These are phyloP conservation scores for Luperina nickerlii DNA, from an alignment of 2,888 invertebrate genomes.

Conservation along the genomic window DNA sequence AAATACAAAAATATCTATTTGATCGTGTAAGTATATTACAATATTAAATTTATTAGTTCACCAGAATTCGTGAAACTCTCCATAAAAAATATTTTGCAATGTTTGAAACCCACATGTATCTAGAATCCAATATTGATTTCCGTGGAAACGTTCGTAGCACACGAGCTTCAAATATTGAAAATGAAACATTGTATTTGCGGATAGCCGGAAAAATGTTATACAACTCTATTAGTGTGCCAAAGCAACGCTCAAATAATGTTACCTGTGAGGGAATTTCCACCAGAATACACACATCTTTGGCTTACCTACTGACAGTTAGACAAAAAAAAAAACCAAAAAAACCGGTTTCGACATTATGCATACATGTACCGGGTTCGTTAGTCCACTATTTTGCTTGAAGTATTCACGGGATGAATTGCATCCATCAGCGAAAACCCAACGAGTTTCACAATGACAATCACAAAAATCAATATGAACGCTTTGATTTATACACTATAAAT, in stretches of 20 bases:
- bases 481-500: conserved; percentile 35
- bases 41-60: neutral
- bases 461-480: conserved; percentile 44
- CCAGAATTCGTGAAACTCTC: neutral
- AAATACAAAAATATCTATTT: neutral
- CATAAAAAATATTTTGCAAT: neutral
- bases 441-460: conserved; percentile 42
- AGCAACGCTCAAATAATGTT: conserved; percentile 20
- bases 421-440: conserved; percentile 52
- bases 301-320: neutral
- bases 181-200: neutral
- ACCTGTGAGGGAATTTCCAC: neutral
- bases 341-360: conserved; percentile 55
- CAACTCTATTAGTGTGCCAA: conserved; percentile 24
- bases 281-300: conserved; percentile 19
- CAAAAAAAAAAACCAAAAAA: conserved; percentile 43
- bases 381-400: conserved; percentile 69
- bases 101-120: conserved; percentile 1
- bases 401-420: conserved; percentile 63
- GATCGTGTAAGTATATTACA: neutral
- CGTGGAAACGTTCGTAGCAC: conserved; percentile 13
- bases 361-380: conserved; percentile 71
- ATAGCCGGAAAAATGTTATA: conserved; percentile 14
- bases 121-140: conserved; percentile 41
- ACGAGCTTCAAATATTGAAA: conserved; percentile 37